These are phyloP conservation scores for Coracopsis vasa DNA, from an alignment of 2,113 vertebrate genomes.

Conservation along the genomic window DNA sequence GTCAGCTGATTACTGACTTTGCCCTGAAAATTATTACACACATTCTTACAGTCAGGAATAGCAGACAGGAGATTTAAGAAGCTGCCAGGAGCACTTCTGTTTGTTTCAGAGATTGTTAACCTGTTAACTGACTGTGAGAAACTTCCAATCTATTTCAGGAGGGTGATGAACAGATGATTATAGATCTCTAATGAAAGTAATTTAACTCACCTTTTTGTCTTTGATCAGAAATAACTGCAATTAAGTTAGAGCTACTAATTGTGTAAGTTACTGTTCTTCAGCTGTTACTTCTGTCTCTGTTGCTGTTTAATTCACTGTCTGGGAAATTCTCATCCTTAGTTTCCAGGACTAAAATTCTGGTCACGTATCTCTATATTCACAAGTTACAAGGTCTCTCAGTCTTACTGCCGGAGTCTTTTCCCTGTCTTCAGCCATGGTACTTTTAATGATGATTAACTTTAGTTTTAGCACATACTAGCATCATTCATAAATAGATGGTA, in stretches of 20 bases:
- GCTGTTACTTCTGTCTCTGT: not conserved
- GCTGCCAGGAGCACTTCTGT: not conserved
- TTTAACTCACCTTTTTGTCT: not conserved
- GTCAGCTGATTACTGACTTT: not conserved
- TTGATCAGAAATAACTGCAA: not conserved
- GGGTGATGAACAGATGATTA: not conserved
- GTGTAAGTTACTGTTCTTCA: not conserved
- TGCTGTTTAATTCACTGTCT: not conserved
- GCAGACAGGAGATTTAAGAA: not conserved
- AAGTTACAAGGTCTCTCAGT: not conserved
- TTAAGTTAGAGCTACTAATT: not conserved
- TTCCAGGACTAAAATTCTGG: not conserved
- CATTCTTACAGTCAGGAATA: not conserved
- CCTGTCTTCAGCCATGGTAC: not conserved
- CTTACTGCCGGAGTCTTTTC: not conserved
- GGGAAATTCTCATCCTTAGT: not conserved
- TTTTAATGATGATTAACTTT: not conserved
- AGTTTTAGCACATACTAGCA: accelerated
- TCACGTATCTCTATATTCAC: accelerated
- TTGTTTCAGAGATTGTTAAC: not conserved
- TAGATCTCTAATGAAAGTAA: not conserved
- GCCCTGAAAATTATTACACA: not conserved
- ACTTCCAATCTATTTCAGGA: not conserved
- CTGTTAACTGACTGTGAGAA: not conserved
- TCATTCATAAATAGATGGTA: not conserved